phyloP scores from a whole-genome alignment of 2,797 vertebrate genomes.

The Mycteria americana region DNA sequence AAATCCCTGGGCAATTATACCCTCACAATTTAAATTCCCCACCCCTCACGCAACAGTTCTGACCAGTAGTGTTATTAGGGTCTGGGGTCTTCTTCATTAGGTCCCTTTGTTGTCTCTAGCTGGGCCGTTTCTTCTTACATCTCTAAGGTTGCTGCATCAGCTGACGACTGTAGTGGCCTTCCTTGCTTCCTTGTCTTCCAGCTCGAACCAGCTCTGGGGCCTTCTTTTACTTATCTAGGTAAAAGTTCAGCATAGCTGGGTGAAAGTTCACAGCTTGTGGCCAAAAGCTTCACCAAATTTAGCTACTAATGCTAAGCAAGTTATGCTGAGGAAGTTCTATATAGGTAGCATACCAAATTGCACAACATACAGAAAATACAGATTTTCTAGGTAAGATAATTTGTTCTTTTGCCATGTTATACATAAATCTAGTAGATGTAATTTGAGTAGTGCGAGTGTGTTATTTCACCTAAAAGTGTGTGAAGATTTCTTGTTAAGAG shows the following conservation, averaged over 20 bases:
- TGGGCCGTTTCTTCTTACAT: too few relatives aligned
- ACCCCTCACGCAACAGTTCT: background rate
- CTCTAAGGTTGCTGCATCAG: background rate
- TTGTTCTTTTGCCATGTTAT: background rate
- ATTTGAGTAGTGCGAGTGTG: too few relatives aligned
- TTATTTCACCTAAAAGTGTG: background rate
- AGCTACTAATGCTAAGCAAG: background rate
- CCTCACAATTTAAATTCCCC: background rate
- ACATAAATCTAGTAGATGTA: background rate
- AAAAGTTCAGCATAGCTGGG: background rate
- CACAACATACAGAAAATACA: background rate
- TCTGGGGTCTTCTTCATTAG: background rate
- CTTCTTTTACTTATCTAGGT: background rate
- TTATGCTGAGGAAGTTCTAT: background rate
- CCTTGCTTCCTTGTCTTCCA: background rate
- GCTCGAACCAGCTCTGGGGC: background rate
- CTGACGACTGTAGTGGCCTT: too few relatives aligned
- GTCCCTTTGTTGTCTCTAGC: background rate
- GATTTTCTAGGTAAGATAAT: background rate
- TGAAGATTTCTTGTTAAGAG: background rate
- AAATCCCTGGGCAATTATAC: background rate
- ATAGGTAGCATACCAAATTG: background rate
- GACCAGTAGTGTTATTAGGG: background rate
- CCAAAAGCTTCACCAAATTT: background rate
- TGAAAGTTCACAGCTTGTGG: background rate